Conservation (phyloP, 1,140 invertebrate species). For the Glossosoma conforme region DNA sequence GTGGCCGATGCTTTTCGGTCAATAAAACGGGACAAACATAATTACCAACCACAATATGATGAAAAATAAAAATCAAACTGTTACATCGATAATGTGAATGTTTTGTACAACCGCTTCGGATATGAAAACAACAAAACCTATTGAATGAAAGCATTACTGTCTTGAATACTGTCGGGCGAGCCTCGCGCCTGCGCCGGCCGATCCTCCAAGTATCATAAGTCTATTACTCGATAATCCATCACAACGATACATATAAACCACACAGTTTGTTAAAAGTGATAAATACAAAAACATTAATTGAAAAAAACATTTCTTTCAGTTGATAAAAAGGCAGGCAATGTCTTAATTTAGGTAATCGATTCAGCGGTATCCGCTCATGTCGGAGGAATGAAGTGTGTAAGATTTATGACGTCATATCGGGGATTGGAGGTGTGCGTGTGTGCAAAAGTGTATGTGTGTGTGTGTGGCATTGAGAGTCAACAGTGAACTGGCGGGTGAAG, state of each 20-base stretch:
- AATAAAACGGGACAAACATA: no score
- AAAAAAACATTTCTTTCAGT: constrained; percentile 8
- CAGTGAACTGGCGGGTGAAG: neutral
- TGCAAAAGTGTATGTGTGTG: constrained; percentile 2
- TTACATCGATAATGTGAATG: no score
- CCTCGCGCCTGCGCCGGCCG: constrained; percentile 6
- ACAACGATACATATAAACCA: constrained; percentile 23
- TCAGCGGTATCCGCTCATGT: constrained; percentile 23
- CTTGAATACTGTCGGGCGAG: constrained; percentile 4
- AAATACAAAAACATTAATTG: constrained; percentile 10
- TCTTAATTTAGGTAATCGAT: constrained; percentile 33
- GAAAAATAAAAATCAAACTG: no score
- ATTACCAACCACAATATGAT: no score
- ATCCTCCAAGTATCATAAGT: constrained; percentile 32
- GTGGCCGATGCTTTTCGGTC: no score
- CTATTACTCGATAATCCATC: constrained; percentile 18
- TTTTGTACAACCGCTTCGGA: no score
- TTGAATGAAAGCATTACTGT: constrained; percentile 1
- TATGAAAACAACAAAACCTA: no score
- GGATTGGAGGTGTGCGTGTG: constrained; percentile 3
- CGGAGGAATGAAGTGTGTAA: constrained; percentile 15
- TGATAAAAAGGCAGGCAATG: constrained; percentile 30
- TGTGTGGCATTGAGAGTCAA: no score
- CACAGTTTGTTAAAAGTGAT: constrained; percentile 10
- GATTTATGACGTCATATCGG: constrained; percentile 18